Conservation (phyloP, 2,113 vertebrate species). For the Mustela nigripes region DNA sequence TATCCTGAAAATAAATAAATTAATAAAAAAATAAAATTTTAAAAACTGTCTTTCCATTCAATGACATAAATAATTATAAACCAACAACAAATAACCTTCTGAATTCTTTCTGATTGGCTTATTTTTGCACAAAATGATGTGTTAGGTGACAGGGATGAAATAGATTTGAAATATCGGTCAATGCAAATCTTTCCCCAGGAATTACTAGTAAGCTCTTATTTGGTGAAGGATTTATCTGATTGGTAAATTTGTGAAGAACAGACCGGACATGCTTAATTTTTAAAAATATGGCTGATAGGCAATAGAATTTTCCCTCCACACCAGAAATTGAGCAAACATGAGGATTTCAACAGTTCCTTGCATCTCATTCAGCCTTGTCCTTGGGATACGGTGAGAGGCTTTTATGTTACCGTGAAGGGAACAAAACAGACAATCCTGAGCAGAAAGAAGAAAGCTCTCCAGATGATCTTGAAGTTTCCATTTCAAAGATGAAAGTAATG, state of each 20-base stretch:
- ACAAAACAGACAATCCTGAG: background rate
- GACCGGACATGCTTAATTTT: background rate
- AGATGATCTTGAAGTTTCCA: background rate
- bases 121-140: background rate
- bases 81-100: background rate
- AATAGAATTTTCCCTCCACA: background rate
- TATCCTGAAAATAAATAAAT: too few relatives aligned
- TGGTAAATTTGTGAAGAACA: background rate
- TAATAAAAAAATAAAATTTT: too few relatives aligned
- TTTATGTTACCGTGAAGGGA: background rate
- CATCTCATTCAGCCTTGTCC: background rate
- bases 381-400: background rate
- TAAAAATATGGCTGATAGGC: background rate
- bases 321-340: background rate
- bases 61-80: background rate
- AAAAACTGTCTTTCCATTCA: background rate
- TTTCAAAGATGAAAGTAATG: background rate
- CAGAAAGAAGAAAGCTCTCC: background rate
- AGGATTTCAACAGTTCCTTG: background rate
- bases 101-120: background rate
- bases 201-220: background rate
- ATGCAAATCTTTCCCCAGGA: background rate
- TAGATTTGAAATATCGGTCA: background rate
- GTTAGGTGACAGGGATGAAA: background rate
- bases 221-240: background rate